phyloP scores from a whole-genome alignment of 2,797 vertebrate genomes.

The Tachyglossus aculeatus region DNA sequence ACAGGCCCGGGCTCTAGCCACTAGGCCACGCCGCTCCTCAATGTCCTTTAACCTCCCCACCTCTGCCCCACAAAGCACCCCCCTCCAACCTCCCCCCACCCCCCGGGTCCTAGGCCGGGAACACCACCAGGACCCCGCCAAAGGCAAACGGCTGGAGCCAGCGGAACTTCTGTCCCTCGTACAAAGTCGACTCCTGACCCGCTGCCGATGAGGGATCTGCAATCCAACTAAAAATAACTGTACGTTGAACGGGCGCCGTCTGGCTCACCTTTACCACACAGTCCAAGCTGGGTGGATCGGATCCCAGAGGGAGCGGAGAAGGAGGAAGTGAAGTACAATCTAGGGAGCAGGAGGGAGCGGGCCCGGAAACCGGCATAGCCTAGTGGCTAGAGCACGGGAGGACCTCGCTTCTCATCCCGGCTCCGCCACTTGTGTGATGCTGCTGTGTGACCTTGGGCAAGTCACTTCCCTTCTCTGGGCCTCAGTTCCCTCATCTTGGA shows the following conservation, averaged over 20 bases:
- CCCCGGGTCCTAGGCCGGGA: background rate
- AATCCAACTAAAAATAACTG: constrained; percentile 48
- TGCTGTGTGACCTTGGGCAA: no score
- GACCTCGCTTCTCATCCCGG: no score
- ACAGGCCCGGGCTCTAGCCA: background rate
- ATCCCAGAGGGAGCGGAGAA: constrained; percentile 41
- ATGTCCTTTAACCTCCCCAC: no score
- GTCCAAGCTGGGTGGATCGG: constrained; percentile 55
- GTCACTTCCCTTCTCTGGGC: no score
- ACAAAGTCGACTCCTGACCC: constrained; percentile 26
- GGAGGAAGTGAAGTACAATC: constrained; percentile 41
- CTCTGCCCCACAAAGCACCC: no score
- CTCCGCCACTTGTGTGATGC: no score
- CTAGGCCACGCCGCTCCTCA: background rate
- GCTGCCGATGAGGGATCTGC: constrained; percentile 29
- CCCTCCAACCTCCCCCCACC: background rate
- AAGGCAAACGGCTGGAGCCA: background rate
- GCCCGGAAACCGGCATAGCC: no score
- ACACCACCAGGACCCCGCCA: no score
- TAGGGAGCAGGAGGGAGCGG: constrained; percentile 2
- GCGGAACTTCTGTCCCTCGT: constrained; percentile 34
- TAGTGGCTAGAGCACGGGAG: no score
- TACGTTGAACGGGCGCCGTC: background rate
- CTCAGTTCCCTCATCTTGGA: no score
- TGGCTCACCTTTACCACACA: constrained; percentile 55